Evolutionary conservation across 2,797 vertebrate genomes (phyloP), one percentile per base, ranked within the genome.

Genomic region (Arrhamphus sclerolepis): DNA sequence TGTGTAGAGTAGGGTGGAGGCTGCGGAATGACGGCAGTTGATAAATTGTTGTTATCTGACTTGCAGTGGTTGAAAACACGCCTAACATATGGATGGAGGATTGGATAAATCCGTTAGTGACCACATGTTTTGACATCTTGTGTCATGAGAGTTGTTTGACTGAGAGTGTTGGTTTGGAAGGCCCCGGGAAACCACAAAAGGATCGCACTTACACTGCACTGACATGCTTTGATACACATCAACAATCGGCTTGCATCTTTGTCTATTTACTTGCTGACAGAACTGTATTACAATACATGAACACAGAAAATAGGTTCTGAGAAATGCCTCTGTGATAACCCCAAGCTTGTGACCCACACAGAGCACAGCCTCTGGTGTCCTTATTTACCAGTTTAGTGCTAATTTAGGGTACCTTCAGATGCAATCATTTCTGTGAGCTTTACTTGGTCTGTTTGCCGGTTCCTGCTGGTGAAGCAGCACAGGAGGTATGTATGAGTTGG

Each of bases 31-130:
- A 78, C 51, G 29, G 67, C 43, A 34, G 50, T 69, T 87, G 85
- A 89, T 91, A 51, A 85, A 88, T 86, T 73, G 75, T 66, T 66
- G 72, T 67, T 78, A 75, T 81, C 77, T 70, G 75, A 84, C 76
- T 81, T 65, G 60, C 69, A 43, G 53, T 57, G 24, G 28, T 60
- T 61, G 72, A 79, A 77, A 81, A 81, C 69, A 64, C 58, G 49
- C 42, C 40, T 38, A 77, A 69, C 80, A 77, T 84, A 73, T 77
- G 81, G 75, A 71, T 40, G 50, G 53, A 59, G 68, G 75, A 77
- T 78, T 76, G 70, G 57, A 64, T 70, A 61, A 75, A 81, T 76
- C 59, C 7, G 22, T 54, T 38, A 34, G 62, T 47, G 48, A 61
- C 60, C 64, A 54, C 11, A 16, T 72, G 76, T 72, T 75, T 66